Percentiles rank a stretch among this genome's conserved stretches.
These are phyloP conservation scores for Mareca penelope DNA, from an alignment of 2,797 vertebrate genomes.

Conservation along the genomic window DNA sequence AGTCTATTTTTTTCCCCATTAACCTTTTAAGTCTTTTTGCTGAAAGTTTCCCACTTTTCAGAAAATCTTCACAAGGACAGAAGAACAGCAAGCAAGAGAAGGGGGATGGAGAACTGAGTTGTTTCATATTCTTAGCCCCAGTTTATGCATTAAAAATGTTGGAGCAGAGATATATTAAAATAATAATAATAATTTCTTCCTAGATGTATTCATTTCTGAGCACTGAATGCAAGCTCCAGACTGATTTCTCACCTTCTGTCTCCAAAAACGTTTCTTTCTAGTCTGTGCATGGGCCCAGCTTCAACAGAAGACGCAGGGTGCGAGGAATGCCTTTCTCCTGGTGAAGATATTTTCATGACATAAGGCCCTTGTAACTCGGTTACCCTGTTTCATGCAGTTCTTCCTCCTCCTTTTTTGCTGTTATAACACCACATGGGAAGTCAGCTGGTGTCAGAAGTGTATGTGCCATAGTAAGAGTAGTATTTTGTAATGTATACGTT, in stretches of 20 bases:
- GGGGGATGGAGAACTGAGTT: not conserved
- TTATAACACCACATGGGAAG: not conserved
- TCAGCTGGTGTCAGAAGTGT: not conserved
- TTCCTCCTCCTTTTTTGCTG: not conserved
- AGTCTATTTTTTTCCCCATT: not conserved
- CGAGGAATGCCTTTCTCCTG: not conserved
- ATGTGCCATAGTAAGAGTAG: not conserved
- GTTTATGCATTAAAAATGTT: not conserved
- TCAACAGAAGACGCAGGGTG: not conserved
- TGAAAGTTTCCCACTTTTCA: not conserved
- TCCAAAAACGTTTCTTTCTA: not conserved
- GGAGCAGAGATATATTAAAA: not conserved
- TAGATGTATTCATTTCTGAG: not conserved
- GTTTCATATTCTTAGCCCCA: not conserved
- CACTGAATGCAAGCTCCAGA: not conserved
- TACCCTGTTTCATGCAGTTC: not conserved
- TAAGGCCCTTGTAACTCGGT: not conserved
- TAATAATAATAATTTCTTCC: not conserved
- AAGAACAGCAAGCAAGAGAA: not conserved
- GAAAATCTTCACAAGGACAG: not conserved
- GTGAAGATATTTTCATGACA: not conserved
- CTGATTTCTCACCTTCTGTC: not conserved
- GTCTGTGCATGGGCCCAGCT: not conserved
- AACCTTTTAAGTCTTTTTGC: not conserved
- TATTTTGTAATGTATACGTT: not conserved